These are phyloP conservation scores for Drosophila helvetica DNA, from an alignment of 2,888 invertebrate species.

Conservation along the genomic window DNA sequence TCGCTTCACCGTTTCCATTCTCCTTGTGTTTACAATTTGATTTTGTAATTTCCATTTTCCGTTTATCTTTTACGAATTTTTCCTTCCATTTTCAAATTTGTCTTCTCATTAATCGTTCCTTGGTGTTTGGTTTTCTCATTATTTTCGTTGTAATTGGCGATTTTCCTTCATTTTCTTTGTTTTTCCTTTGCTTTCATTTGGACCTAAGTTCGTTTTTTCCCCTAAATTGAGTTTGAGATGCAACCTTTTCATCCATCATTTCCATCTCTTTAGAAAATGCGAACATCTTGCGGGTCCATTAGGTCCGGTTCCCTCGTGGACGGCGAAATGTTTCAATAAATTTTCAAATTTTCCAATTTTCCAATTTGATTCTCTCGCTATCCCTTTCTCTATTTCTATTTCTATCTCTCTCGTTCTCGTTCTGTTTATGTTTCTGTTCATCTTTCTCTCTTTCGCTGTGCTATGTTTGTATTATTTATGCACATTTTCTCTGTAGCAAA, in stretches of 20 bases:
- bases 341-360: neutral
- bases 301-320: neutral
- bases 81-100: conserved; percentile 6
- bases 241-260: neutral
- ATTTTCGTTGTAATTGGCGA: conserved; percentile 23
- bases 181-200: neutral
- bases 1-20: conserved; percentile 32
- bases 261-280: neutral
- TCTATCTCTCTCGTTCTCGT: neutral
- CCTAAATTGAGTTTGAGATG: neutral
- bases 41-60: conserved; percentile 32
- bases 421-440: neutral
- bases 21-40: conserved; percentile 40
- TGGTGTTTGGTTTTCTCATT: conserved; percentile 37
- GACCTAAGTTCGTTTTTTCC: neutral
- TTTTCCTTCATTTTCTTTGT: conserved; percentile 10
- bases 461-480: conserved; percentile 10
- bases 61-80: conserved; percentile 11
- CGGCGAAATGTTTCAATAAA: neutral
- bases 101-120: conserved; percentile 40
- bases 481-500: conserved; percentile 26
- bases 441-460: neutral
- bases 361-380: conserved; percentile 4
- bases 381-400: conserved; percentile 5
- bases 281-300: neutral